phyloP scores from a whole-genome alignment of 2,888 invertebrate species.

The Heterodera filipjevi region DNA sequence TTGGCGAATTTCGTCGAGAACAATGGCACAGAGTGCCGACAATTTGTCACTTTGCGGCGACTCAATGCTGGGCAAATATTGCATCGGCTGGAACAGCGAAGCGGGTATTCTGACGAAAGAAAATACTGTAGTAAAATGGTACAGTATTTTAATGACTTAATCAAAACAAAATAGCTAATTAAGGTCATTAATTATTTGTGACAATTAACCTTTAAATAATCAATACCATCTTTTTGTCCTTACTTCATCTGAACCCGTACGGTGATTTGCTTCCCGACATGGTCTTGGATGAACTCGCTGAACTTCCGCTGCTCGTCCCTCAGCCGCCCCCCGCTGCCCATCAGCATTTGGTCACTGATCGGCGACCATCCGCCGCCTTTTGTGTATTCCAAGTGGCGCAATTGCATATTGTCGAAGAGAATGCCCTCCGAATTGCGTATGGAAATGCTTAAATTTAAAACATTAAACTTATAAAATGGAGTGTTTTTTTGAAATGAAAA shows the following conservation, averaged over 20 bases:
- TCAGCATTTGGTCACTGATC: neutral
- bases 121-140: neutral
- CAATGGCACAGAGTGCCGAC: constrained; percentile 47
- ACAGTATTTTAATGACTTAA: constrained; percentile 20
- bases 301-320: constrained; percentile 45
- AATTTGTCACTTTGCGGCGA: constrained; percentile 33
- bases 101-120: constrained; percentile 45
- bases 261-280: constrained; percentile 51
- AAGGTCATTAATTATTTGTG: too few species aligned
- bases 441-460: constrained; percentile 38
- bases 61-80: constrained; percentile 57
- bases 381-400: constrained; percentile 41
- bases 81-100: constrained; percentile 55
- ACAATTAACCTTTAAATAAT: too few species aligned
- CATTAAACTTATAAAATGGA: too few species aligned
- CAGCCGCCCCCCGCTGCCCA: neutral
- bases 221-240: constrained; percentile 16
- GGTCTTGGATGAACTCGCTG: constrained; percentile 53
- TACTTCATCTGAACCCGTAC: constrained; percentile 56
- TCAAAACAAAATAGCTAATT: too few species aligned
- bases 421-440: constrained; percentile 38
- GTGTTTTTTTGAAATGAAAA: too few species aligned
- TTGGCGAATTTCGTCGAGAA: constrained; percentile 43
- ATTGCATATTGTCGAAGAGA: constrained; percentile 40
- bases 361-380: constrained; percentile 61